These are phyloP conservation scores for Penaeus indicus DNA, from an alignment of 1,140 invertebrate genomes.

Conservation along the genomic window DNA sequence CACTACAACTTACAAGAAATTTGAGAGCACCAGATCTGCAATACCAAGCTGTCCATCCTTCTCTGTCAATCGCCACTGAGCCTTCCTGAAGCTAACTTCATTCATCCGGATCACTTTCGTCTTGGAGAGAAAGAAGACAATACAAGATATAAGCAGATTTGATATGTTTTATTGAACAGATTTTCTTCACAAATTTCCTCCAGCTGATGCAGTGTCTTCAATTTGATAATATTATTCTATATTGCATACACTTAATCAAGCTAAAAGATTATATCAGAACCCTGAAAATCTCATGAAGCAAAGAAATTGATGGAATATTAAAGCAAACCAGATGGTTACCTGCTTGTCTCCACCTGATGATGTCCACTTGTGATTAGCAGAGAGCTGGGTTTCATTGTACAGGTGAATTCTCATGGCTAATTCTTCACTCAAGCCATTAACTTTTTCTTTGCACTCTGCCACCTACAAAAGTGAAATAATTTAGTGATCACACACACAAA, in stretches of 20 bases:
- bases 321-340: conserved; percentile 27
- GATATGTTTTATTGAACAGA: neutral
- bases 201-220: too few species aligned
- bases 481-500: conserved; percentile 56
- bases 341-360: conserved; percentile 69
- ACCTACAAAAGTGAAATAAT: conserved; percentile 35
- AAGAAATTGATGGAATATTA: neutral
- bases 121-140: conserved; percentile 74
- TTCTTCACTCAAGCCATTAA: conserved; percentile 90
- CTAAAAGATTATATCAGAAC: too few species aligned
- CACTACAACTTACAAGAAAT: conserved; percentile 80
- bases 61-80: conserved; percentile 98
- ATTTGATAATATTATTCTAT: neutral
- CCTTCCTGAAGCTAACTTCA: conserved; percentile 98
- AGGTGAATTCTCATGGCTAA: conserved; percentile 91
- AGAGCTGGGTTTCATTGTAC: conserved; percentile 86
- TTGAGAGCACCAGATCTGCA: conserved; percentile 93
- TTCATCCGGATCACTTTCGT: conserved; percentile 85
- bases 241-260: neutral
- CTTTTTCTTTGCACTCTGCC: conserved; percentile 85
- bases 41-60: conserved; percentile 97
- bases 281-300: too few species aligned
- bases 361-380: conserved; percentile 75
- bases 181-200: too few species aligned
- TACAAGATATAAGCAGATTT: conserved; percentile 69